A percentile compares a stretch with the other conserved stretches of the same genome.
Evolutionary conservation across 2,888 invertebrate species (phyloP).

Genomic region (Mimas tiliae): DNA sequence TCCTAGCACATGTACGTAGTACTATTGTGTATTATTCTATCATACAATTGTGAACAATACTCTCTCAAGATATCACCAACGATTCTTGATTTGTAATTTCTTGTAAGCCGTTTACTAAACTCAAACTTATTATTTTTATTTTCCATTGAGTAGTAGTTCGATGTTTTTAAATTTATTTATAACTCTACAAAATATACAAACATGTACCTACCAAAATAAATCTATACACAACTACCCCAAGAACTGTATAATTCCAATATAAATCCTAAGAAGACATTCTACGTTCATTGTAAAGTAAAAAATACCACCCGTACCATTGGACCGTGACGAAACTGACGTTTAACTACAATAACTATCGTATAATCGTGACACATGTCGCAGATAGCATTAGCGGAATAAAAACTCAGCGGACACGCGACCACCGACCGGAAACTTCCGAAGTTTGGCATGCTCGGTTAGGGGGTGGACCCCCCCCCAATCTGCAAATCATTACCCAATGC

Average conservation of each 20-base stretch:
- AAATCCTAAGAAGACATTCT: slow-evolving; percentile 21
- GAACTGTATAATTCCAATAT: slow-evolving; percentile 24
- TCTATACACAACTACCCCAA: background rate
- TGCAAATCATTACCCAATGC: slow-evolving; percentile 15
- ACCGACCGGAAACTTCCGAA: slow-evolving; percentile 52
- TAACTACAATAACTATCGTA: slow-evolving; percentile 51
- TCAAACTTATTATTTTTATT: too few relatives aligned
- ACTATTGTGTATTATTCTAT: too few relatives aligned
- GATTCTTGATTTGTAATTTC: too few relatives aligned
- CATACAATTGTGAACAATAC: too few relatives aligned
- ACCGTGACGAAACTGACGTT: slow-evolving; percentile 37
- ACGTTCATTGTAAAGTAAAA: slow-evolving; percentile 22
- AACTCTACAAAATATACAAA: background rate
- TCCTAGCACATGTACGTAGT: too few relatives aligned
- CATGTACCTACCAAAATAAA: background rate
- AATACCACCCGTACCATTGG: slow-evolving; percentile 35
- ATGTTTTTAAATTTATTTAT: background rate
- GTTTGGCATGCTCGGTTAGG: slow-evolving; percentile 23
- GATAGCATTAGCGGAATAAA: slow-evolving; percentile 66
- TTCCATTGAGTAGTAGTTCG: background rate
- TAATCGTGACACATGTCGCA: slow-evolving; percentile 67
- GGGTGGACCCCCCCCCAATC: background rate
- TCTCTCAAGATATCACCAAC: too few relatives aligned
- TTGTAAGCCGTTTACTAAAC: too few relatives aligned
- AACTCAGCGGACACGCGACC: slow-evolving; percentile 53